phyloP scores from a whole-genome alignment of 1,140 invertebrate species.

The Formica selysi region DNA sequence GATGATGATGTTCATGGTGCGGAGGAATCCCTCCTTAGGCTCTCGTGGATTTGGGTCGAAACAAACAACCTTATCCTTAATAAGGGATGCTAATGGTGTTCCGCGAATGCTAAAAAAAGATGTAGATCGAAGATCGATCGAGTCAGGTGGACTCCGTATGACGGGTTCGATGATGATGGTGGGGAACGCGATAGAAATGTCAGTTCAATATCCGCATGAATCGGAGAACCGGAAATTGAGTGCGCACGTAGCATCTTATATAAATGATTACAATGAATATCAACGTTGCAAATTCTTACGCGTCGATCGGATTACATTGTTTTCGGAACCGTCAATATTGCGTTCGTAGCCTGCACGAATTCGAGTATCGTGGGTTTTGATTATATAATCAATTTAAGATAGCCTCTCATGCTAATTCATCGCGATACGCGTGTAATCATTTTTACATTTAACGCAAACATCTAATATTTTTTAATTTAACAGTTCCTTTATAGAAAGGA shows the following conservation, averaged over 20 bases:
- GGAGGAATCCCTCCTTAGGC: not conserved
- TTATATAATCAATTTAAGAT: slow-evolving; percentile 27
- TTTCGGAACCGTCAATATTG: not conserved
- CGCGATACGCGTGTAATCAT: not conserved
- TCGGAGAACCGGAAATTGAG: slow-evolving; percentile 41
- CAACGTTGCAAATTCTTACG: slow-evolving; percentile 27
- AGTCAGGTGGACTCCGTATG: slow-evolving; percentile 14
- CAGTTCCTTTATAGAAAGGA: not conserved
- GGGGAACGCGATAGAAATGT: slow-evolving; percentile 13
- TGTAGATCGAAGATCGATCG: not conserved
- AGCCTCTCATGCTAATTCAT: not conserved
- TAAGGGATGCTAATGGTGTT: too few relatives aligned
- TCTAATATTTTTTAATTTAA: not conserved
- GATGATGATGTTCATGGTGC: not conserved
- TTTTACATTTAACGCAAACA: not conserved
- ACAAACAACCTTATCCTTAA: too few relatives aligned
- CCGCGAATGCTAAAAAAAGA: not conserved
- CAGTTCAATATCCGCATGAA: slow-evolving; percentile 15
- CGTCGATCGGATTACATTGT: slow-evolving; percentile 22
- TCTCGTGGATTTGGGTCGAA: not conserved
- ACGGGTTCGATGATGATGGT: not conserved
- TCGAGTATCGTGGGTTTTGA: not conserved
- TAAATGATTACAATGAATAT: not conserved
- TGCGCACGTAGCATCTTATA: not conserved
- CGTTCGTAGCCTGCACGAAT: not conserved